Evolutionary conservation across 1,140 invertebrate species (phyloP).

Genomic region (Nylanderia fulva): DNA sequence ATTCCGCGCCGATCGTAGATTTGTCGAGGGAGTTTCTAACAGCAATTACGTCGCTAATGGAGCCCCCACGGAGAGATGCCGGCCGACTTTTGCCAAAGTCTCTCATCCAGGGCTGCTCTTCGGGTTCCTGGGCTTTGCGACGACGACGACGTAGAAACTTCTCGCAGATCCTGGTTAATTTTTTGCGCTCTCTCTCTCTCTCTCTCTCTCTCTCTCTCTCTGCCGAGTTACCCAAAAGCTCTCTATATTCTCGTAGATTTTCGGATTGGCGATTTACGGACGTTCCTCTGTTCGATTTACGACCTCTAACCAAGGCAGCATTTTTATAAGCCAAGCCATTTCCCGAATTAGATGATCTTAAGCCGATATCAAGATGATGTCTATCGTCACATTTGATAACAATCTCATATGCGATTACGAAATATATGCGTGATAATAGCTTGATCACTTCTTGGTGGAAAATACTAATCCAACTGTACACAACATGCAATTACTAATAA

Average conservation of each 20-base stretch:
- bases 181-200: slow-evolving; percentile 49
- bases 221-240: not conserved
- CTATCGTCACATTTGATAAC: not conserved
- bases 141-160: slow-evolving; percentile 58
- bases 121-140: slow-evolving; percentile 40
- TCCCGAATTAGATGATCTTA: slow-evolving; percentile 30
- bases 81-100: slow-evolving; percentile 76
- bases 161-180: slow-evolving; percentile 44
- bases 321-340: not conserved
- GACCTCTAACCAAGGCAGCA: not conserved
- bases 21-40: slow-evolving; percentile 81
- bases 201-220: too few species aligned
- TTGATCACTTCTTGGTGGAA: not conserved
- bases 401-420: not conserved
- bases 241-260: slow-evolving; percentile 45
- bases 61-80: slow-evolving; percentile 75
- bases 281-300: slow-evolving; percentile 46
- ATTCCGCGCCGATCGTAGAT: slow-evolving; percentile 77
- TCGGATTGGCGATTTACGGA: slow-evolving; percentile 63
- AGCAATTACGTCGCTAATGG: slow-evolving; percentile 83
- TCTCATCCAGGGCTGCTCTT: slow-evolving; percentile 45
- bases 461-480: slow-evolving; percentile 5
- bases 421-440: not conserved
- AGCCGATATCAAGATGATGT: slow-evolving; percentile 6
- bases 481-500: not conserved